Evolutionary conservation across 2,113 vertebrate species (phyloP), one percentile per base, ranked within the genome.

Genomic region (Paracanthobrama guichenoti): DNA sequence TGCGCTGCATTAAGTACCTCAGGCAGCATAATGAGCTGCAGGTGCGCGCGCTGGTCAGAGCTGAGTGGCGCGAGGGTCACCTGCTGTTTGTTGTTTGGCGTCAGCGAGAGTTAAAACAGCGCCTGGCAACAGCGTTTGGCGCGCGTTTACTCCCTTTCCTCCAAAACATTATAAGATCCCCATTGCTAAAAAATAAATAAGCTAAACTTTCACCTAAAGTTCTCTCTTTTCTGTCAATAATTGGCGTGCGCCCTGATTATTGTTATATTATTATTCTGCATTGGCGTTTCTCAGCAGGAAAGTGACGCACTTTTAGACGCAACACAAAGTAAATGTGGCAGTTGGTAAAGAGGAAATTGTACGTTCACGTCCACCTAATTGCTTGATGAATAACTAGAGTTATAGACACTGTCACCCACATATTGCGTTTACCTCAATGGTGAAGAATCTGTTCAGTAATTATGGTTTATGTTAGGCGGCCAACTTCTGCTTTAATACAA

Each of bases 21-120:
- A 91, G 90, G 92, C 92, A 88, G 90, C 92, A 92, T 96, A 96
- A 96, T 96, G 94, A 95, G 95, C 93, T 94, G 92, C 96, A 97
- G 95, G 95, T 97, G 95, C 91, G 92, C 90, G 93, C 89, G 83
- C 88, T 92, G 84, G 89, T 87, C 92, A 89, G 88, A 81, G 86
- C 90, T 74, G 90, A 93, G 89, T 92, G 10, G 59, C 24, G 24
- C 92, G 91, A 83, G 86, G 86, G 83, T 93, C 92, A 93, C 90
- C 88, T 85, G 88, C 91, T 88, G 85, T 82, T 90, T 93, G 87
- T 85, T 81, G 88, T 91, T 89, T 92, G 90, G 91, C 91, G 59
- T 88, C 82, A 81, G 76, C 42, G 73, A 72, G 14, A 28, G 79
- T 48, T 79, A 18, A 57, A 55, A 57, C 46, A 35, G 60, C 71